These are phyloP conservation scores for Chionodraco myersi DNA, from an alignment of 2,113 vertebrate species.

Conservation along the genomic window DNA sequence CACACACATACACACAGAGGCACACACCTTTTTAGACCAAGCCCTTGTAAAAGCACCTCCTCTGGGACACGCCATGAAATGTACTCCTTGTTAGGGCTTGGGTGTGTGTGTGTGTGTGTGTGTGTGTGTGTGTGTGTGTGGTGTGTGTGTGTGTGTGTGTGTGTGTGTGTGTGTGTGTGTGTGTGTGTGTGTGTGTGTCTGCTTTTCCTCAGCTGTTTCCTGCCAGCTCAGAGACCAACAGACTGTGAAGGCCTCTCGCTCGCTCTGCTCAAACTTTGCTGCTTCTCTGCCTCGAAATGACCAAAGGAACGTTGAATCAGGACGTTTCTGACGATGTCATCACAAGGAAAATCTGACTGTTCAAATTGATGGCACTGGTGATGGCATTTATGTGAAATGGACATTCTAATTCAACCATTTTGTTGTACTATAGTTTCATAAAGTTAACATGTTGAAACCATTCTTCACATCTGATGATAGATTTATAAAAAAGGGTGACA, in stretches of 20 bases:
- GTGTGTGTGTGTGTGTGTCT: conserved; percentile 66
- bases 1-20: conserved; percentile 25
- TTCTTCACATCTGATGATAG: neutral
- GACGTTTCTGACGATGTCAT: conserved; percentile 31
- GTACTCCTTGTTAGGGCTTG: conserved; percentile 79
- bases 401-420: neutral
- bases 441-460: neutral
- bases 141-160: conserved; percentile 12
- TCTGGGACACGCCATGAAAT: conserved; percentile 78
- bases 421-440: neutral
- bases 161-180: conserved; percentile 42
- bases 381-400: neutral
- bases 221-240: conserved; percentile 74
- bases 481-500: too few relatives aligned
- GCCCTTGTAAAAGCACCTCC: conserved; percentile 81
- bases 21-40: conserved; percentile 78
- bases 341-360: conserved; percentile 39
- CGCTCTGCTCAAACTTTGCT: conserved; percentile 29
- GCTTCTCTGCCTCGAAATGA: conserved; percentile 49
- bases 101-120: conserved; percentile 37
- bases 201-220: conserved; percentile 86
- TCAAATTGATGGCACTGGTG: conserved; percentile 15
- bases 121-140: conserved; percentile 36
- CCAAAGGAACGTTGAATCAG: conserved; percentile 18
- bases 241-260: conserved; percentile 76